Base-by-base conservation (phyloP, 2,113 vertebrate species). In the Globicephala melas region DNA sequence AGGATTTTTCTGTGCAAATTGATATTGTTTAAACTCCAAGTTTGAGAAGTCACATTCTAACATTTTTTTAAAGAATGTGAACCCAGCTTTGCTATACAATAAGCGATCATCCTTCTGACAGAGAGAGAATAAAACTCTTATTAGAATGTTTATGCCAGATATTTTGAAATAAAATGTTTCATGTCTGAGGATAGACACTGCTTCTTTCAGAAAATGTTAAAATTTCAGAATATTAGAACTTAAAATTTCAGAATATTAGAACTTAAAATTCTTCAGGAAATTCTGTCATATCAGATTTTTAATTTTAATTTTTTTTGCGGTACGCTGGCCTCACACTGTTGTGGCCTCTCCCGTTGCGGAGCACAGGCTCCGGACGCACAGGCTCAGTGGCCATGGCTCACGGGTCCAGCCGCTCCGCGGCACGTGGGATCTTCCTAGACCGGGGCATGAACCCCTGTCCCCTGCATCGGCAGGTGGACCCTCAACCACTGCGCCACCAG, bases 1-100 rank as follows among this genome's bases (percentile, higher is more conserved):
- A 94, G 73, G 12, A 41, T 95, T 98, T 95, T 68, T 65, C 21
- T 53, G 63, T 70, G 91, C 95, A 94, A 88, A 74, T 73, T 97
- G 67, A 65, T 36, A 26, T 28, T 71, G 92, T 93, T 82, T 94
- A 74, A 1, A 33, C 79, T 41, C 60, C 44, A 82, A 55, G 33
- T 10, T 71, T 94, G 65, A 82, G 41, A 96, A 84, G 86, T 77
- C 31, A 93, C 31, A 71, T 90, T 90, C 36, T 88, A 28, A 28
- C 6, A 55, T 60, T 50, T 86, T 86, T 68, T 25, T 58, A 77
- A 93, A 80, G 26, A 94, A 92, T 26, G 0, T 8, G 36, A 87
- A 15, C 1, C 25, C 21, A n/a, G 82, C 55, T 76, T 91, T 96
- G 87, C 10, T 73, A 76, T 62, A 73, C 33, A 76, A 33, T 36